Conservation (phyloP, 1,140 invertebrate genomes). For the Bombus waltoni region DNA sequence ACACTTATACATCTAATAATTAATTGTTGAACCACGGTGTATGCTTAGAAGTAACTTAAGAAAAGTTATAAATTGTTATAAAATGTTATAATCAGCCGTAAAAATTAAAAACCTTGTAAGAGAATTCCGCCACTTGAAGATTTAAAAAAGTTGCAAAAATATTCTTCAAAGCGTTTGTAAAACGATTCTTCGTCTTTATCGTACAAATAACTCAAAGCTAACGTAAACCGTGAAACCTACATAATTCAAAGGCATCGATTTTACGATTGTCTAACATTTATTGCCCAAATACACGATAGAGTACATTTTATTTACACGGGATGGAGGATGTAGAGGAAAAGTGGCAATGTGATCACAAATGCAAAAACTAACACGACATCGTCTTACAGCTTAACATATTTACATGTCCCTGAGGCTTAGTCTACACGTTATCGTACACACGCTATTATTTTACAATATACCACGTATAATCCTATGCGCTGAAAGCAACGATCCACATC, state of each 20-base stretch:
- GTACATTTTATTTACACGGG: slow-evolving; percentile 72
- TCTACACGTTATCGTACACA: slow-evolving; percentile 70
- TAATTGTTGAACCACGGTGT: no score
- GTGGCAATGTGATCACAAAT: slow-evolving; percentile 62
- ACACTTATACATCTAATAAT: no score
- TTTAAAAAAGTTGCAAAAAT: not conserved
- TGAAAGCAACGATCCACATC: slow-evolving; percentile 48
- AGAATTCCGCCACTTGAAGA: not conserved
- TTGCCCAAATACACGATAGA: slow-evolving; percentile 71
- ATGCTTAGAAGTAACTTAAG: no score
- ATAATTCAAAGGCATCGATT: not conserved
- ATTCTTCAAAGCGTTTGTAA: not conserved
- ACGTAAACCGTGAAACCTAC: not conserved
- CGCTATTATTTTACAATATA: slow-evolving; percentile 65
- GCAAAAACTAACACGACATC: slow-evolving; percentile 69
- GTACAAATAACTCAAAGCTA: not conserved
- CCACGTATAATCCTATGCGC: slow-evolving; percentile 47
- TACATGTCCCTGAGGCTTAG: slow-evolving; percentile 77
- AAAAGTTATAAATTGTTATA: no score
- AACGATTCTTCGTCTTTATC: not conserved
- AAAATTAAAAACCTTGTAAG: no score
- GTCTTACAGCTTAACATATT: slow-evolving; percentile 72
- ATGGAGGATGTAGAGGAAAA: slow-evolving; percentile 23
- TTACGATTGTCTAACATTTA: slow-evolving; percentile 77
- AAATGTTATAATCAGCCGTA: no score